phyloP scores from a whole-genome alignment of 2,113 vertebrate genomes.

The Sarotherodon lohbergeri region DNA sequence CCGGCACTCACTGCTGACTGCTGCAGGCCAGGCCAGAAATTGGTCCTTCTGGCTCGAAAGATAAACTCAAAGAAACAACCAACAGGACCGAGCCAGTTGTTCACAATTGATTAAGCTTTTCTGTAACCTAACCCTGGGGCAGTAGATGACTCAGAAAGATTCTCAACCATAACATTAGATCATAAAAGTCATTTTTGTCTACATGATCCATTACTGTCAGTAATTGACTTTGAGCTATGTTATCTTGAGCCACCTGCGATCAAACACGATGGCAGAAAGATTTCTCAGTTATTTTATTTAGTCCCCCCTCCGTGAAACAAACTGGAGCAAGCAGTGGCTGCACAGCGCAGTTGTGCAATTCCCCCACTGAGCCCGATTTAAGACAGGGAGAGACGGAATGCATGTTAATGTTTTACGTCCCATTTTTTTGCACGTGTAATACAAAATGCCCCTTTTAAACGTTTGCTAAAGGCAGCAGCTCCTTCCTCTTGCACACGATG shows the following conservation, averaged over 20 bases:
- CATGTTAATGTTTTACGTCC: background rate
- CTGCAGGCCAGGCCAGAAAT: conserved; percentile 25
- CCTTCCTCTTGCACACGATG: background rate
- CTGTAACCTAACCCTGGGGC: conserved; percentile 14
- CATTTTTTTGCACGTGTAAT: background rate
- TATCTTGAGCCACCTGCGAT: background rate
- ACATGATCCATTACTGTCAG: conserved; percentile 19
- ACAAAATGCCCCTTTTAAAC: background rate
- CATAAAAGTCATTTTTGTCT: background rate
- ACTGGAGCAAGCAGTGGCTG: background rate
- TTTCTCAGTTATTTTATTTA: conserved; percentile 10
- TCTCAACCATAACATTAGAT: background rate
- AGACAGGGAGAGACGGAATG: background rate
- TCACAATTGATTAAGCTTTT: conserved; percentile 26
- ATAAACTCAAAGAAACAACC: conserved; percentile 39
- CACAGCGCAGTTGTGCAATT: background rate
- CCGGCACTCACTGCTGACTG: conserved; percentile 10
- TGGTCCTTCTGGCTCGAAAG: conserved; percentile 29
- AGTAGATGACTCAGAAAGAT: background rate
- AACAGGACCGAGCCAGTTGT: background rate
- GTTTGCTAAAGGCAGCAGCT: background rate
- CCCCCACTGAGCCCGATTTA: background rate
- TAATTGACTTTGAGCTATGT: conserved; percentile 17
- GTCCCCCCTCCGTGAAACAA: background rate
- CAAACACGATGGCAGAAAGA: background rate